Evolutionary conservation across 2,113 vertebrate genomes (phyloP), one percentile per base, ranked within the genome.

Genomic region (Daubentonia madagascariensis): DNA sequence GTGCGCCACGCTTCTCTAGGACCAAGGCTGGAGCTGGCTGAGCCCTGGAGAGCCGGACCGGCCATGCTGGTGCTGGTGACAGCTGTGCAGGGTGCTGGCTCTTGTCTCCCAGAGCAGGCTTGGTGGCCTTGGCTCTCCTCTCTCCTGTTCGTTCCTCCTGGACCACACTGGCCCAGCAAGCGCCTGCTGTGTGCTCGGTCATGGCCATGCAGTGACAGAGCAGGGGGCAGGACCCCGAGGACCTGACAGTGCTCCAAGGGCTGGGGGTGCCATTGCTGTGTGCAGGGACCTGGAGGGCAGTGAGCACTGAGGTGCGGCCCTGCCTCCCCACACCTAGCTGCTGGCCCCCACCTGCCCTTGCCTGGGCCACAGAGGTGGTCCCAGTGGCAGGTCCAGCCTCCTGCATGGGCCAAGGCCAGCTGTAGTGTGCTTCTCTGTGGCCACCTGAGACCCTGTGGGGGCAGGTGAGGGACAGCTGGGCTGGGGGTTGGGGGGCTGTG

Each of bases 341-440:
- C 61, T 63, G 61, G 43, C 28, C 18, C 63, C 32, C 7, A 4
- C 6, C 23, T 37, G 75, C 3, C 37, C 37, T 59, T 45, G 28
- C 48, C 89, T 40, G 25, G 32, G 76, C 48, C 45, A 0, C 73
- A 3, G 30, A 4, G 18, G 22, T 61, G 25, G 59, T 12, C 59
- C 59, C 7, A 25, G 3, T 61, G 8, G 40, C 48, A 67, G 68
- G 22, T 52, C 8, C 14, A 30, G 25, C 52, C 61, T 14, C 54
- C 65, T 5, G 14, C 6, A 40, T 9, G 30, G 17, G 32, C 10
- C 6, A 9, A 4, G 23, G 50, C 32, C 57, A 70, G 54, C 25
- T 0, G 18, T 1, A 0, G 37, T 16, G 8, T n/a, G n/a, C n/a
- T n/a, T n/a, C 12, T 23, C 35, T 57, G 18, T 0, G 54, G 54